A percentile compares a stretch with the other conserved stretches of the same genome.
Conservation (phyloP, 2,113 vertebrate species). For the Gyps fulvus region DNA sequence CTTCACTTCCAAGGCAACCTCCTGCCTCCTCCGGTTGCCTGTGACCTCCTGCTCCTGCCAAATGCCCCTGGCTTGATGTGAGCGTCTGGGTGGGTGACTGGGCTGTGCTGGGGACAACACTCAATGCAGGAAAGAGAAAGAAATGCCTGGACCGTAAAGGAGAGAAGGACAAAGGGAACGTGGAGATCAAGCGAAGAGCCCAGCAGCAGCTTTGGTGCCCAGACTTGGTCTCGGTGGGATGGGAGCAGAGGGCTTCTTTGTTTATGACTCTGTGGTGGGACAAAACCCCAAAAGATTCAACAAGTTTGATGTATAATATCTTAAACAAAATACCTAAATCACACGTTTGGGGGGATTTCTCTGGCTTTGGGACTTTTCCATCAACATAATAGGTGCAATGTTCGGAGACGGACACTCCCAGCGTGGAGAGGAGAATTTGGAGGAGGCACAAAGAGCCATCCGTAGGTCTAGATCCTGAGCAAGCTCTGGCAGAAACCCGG, state of each 20-base stretch:
- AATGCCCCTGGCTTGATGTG: rapidly evolving
- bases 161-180: rapidly evolving
- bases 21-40: not conserved
- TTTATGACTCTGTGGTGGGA: not conserved
- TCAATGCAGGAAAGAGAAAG: not conserved
- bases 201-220: not conserved
- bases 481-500: not conserved
- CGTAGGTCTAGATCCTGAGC: not conserved
- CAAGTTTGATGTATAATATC: not conserved
- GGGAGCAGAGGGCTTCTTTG: not conserved
- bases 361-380: not conserved
- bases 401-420: not conserved
- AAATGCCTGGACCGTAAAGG: not conserved
- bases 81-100: not conserved
- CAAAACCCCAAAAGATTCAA: not conserved
- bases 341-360: rapidly evolving
- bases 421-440: not conserved
- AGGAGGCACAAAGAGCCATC: not conserved
- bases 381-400: rapidly evolving
- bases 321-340: not conserved
- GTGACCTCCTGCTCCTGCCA: not conserved
- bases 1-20: not conserved
- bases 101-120: not conserved
- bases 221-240: not conserved
- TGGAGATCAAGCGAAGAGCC: not conserved